phyloP scores from a whole-genome alignment of 2,113 vertebrate genomes.

The Ardeotis arabs region DNA sequence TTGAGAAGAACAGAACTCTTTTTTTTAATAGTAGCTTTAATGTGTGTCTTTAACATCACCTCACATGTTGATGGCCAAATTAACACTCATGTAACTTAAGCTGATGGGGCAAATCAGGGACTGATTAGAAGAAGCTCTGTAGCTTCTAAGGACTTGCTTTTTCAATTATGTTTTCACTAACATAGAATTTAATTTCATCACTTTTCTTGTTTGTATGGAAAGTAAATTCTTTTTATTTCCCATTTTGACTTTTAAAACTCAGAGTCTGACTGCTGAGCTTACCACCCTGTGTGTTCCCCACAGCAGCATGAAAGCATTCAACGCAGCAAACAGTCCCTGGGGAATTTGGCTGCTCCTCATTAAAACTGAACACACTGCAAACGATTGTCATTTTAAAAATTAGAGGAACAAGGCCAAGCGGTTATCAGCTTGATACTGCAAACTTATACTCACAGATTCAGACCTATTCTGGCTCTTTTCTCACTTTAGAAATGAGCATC shows the following conservation, averaged over 20 bases:
- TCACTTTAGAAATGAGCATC: neutral
- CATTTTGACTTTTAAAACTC: neutral
- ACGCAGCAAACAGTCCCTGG: fast-evolving
- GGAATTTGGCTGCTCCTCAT: neutral
- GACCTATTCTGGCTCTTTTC: neutral
- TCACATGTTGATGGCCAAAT: neutral
- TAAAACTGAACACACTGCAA: neutral
- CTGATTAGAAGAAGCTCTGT: neutral
- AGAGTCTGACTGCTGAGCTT: neutral
- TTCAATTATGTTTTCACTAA: neutral
- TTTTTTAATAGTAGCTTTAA: neutral
- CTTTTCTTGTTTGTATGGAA: neutral
- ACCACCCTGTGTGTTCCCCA: fast-evolving
- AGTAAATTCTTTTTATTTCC: neutral
- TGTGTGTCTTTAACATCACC: neutral
- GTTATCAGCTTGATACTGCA: neutral
- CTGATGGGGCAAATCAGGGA: neutral
- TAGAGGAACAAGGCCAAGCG: neutral
- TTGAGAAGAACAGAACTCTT: neutral
- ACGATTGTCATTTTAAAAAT: neutral
- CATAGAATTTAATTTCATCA: neutral
- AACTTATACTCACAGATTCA: neutral
- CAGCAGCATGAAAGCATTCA: neutral
- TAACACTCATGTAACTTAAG: neutral
- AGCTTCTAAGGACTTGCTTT: neutral